Evolutionary conservation across 2,797 vertebrate genomes (phyloP).

Genomic region (Poecilia velifera): DNA sequence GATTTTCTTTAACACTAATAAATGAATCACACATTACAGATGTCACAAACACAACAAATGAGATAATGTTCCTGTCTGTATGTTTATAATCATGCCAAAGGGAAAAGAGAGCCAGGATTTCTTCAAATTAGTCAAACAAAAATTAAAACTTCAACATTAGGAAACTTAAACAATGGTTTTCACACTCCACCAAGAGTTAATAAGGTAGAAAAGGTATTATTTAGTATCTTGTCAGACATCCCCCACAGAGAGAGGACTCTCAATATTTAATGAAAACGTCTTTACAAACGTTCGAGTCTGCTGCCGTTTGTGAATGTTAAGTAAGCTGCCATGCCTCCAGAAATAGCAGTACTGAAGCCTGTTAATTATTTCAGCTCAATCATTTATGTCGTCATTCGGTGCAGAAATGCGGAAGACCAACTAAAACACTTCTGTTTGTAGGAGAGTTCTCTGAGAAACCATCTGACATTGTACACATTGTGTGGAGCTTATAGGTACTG

Average conservation of each 20-base stretch:
- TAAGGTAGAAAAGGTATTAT: neutral
- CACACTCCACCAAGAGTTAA: neutral
- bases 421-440: neutral
- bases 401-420: conserved; percentile 5
- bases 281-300: neutral
- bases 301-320: neutral
- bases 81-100: neutral
- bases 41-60: neutral
- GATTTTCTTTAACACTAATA: neutral
- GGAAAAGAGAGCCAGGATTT: neutral
- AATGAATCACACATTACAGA: neutral
- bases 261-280: neutral
- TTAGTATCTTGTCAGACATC: neutral
- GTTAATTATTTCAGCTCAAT: neutral
- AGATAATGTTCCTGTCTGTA: neutral
- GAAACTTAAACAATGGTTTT: neutral
- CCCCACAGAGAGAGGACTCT: neutral
- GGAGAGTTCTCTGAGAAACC: conserved; percentile 31
- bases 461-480: conserved; percentile 52
- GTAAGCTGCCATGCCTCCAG: neutral
- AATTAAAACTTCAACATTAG: neutral
- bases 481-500: conserved; percentile 39
- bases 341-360: neutral
- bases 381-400: neutral
- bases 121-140: neutral